phyloP scores from a whole-genome alignment of 2,888 invertebrate species.

The Taenaris catops region DNA sequence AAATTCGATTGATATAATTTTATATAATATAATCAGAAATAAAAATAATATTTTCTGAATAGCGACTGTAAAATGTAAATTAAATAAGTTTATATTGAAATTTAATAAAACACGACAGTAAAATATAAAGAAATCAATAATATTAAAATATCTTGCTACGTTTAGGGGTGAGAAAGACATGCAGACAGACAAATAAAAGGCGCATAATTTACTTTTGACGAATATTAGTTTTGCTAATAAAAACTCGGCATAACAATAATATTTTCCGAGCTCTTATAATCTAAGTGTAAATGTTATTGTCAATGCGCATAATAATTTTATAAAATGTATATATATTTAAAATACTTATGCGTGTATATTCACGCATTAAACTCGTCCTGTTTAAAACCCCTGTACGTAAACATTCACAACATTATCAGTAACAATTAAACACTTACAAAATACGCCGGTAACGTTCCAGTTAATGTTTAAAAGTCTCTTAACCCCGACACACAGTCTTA shows the following conservation, averaged over 20 bases:
- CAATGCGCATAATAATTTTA: background rate
- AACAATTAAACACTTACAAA: constrained; percentile 28
- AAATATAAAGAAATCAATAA: too few relatives aligned
- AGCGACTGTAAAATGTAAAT: too few relatives aligned
- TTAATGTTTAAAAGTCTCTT: constrained; percentile 16
- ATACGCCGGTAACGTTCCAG: constrained; percentile 23
- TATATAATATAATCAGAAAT: too few relatives aligned
- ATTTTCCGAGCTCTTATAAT: too few relatives aligned
- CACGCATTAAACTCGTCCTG: constrained; percentile 1
- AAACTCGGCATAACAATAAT: background rate
- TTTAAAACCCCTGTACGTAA: constrained; percentile 2
- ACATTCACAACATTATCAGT: constrained; percentile 21
- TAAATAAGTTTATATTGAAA: too few relatives aligned
- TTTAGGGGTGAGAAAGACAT: background rate
- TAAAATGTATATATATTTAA: background rate
- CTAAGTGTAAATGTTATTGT: too few relatives aligned
- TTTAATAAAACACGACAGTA: too few relatives aligned
- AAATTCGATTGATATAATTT: too few relatives aligned
- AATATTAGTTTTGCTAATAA: too few relatives aligned
- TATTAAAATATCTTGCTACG: background rate
- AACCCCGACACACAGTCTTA: constrained; percentile 13
- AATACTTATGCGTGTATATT: background rate
- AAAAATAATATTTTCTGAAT: too few relatives aligned
- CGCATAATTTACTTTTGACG: background rate
- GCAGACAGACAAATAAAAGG: background rate